phyloP scores from a whole-genome alignment of 2,888 invertebrate genomes.

The Temnothorax unifasciatus region DNA sequence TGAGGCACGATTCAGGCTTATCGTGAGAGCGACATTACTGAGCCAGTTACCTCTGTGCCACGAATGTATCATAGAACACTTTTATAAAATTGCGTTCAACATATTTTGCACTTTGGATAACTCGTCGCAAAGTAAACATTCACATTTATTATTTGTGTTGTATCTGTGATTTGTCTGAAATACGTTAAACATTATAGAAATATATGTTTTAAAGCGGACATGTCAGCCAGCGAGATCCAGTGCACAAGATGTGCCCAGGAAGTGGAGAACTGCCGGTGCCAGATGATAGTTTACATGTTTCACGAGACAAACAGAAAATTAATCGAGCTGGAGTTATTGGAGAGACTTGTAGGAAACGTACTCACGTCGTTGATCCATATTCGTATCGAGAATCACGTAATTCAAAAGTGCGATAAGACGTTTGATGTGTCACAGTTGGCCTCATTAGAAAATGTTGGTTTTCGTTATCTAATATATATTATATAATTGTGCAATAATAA shows the following conservation, averaged over 20 bases:
- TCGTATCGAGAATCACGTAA: constrained; percentile 94
- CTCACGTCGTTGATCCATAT: constrained; percentile 94
- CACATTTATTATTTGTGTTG: constrained; percentile 3
- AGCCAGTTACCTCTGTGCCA: constrained; percentile 91
- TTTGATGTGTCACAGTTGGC: constrained; percentile 94
- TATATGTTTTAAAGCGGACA: constrained; percentile 75
- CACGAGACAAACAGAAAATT: constrained; percentile 92
- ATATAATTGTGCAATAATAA: not conserved
- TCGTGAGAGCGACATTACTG: constrained; percentile 89
- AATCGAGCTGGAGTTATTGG: constrained; percentile 92
- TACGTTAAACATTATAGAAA: not conserved
- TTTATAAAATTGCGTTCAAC: constrained; percentile 93
- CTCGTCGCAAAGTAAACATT: constrained; percentile 72
- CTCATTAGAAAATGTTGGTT: constrained; percentile 90
- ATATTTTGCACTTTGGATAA: constrained; percentile 88
- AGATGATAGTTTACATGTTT: constrained; percentile 90
- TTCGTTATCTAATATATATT: not conserved
- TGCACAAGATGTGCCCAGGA: constrained; percentile 93
- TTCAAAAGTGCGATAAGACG: constrained; percentile 93
- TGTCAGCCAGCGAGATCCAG: constrained; percentile 88
- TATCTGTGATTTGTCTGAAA: not conserved
- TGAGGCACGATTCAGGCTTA: constrained; percentile 89
- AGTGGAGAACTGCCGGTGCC: constrained; percentile 89
- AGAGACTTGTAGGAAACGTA: constrained; percentile 94
- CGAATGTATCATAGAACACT: constrained; percentile 90